Evolutionary conservation across 2,797 vertebrate species (phyloP), one percentile per base, ranked within the genome.

Genomic region (Pseudomugil gertrudae): DNA sequence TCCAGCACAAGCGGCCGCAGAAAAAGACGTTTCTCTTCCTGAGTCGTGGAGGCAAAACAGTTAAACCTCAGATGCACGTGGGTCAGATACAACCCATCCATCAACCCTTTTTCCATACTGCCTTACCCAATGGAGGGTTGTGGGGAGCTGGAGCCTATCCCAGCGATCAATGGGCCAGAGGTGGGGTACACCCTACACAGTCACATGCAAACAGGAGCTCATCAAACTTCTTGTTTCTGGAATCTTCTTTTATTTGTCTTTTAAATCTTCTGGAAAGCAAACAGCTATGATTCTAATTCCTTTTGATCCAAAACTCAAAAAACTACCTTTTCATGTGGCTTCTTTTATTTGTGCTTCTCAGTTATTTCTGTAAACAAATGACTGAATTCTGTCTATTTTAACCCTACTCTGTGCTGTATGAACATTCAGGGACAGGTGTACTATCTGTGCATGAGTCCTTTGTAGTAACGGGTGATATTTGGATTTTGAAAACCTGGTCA

Each of bases 1-100:
- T 81, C 55, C 43, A 27, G 35, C 13, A 5, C 38, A 73, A 51
- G 57, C 38, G 26, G 54, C 24, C 58, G 21, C 3, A 53, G n/a
- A 15, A 19, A 47, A 57, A 57, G 4, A 52, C 6, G 40, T 3
- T 5, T 67, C 19, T 52, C 51, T 9, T 26, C 32, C 2, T 24
- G 43, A 45, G 27, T 40, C 21, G 26, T 70, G 36, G 40, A 33
- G 45, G 40, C 27, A 33, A 3, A 65, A 35, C 11, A 33, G 38
- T 48, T 30, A 19, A 2, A 11, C 30, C 2, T 11, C 32, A 27
- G n/a, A 13, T n/a, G 32, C 30, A 21, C 5, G 30, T 55, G 53
- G 19, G 11, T 19, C 30, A 33, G 19, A 21, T 32, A 30, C 21
- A 29, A 13, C 6, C 9, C 19, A 32, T n/a, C n/a, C n/a, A n/a